Percentiles rank a stretch among this genome's conserved stretches.
These are phyloP conservation scores for Darwinula stevensoni DNA, from an alignment of 2,888 invertebrate species.

Conservation along the genomic window DNA sequence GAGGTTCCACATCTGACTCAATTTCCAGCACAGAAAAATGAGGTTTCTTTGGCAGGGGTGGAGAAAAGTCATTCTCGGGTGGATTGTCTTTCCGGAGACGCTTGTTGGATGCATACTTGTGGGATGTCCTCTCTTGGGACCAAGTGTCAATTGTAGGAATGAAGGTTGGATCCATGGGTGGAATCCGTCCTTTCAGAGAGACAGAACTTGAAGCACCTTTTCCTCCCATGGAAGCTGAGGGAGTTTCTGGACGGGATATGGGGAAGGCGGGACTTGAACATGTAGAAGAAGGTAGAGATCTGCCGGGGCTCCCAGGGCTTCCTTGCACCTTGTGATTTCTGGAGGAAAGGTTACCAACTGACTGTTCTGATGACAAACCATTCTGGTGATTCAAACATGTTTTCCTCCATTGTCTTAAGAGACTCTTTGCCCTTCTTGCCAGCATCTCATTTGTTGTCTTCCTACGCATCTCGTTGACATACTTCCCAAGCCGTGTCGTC, in stretches of 20 bases:
- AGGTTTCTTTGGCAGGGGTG: background rate
- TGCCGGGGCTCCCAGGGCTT: no score
- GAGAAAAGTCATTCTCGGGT: background rate
- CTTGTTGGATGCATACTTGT: conserved; percentile 6
- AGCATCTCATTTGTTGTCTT: conserved; percentile 54
- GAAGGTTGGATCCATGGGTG: conserved; percentile 7
- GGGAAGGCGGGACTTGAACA: conserved; percentile 14
- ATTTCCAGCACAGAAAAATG: background rate
- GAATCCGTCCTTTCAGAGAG: no score
- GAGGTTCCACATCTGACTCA: background rate
- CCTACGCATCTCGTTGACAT: conserved; percentile 65
- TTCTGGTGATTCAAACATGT: background rate
- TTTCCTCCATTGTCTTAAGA: conserved; percentile 82
- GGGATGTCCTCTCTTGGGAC: no score
- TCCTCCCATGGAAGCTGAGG: no score
- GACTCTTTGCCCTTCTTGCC: conserved; percentile 63
- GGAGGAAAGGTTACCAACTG: no score
- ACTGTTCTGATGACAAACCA: background rate
- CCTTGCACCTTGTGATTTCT: no score
- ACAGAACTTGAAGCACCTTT: no score
- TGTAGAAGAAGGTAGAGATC: conserved; percentile 13
- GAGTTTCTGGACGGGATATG: background rate
- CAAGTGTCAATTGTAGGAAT: no score
- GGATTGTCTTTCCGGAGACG: background rate
- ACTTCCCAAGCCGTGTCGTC: conserved; percentile 78